These are phyloP conservation scores for Caenorhabditis sp. DNA, from an alignment of 2,888 invertebrate species.

Conservation along the genomic window DNA sequence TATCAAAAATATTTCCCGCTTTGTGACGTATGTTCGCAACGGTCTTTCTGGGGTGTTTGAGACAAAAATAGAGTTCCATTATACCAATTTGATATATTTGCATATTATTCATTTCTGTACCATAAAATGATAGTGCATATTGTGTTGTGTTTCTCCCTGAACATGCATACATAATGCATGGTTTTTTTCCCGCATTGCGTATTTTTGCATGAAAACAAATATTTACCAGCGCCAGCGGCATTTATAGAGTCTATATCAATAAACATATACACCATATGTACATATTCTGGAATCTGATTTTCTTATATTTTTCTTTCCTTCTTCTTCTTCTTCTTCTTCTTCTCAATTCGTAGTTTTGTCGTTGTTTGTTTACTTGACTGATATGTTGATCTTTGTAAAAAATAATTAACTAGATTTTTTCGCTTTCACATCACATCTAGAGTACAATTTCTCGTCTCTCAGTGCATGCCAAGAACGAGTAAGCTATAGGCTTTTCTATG, in stretches of 20 bases:
- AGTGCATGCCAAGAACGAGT: too few species aligned
- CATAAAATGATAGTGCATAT: background rate
- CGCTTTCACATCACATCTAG: too few species aligned
- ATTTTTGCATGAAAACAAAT: background rate
- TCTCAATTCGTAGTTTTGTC: background rate
- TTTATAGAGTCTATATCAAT: conserved; percentile 1
- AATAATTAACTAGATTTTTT: too few species aligned
- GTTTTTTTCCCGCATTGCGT: background rate
- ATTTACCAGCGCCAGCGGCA: background rate
- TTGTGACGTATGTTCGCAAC: background rate
- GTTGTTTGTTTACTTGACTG: too few species aligned
- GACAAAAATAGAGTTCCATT: background rate
- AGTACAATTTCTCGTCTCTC: too few species aligned
- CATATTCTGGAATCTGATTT: background rate
- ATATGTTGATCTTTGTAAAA: too few species aligned
- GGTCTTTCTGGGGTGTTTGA: background rate
- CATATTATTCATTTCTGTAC: background rate
- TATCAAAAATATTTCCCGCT: background rate
- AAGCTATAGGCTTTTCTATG: too few species aligned
- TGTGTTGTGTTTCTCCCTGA: background rate
- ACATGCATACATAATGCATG: background rate
- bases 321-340: background rate
- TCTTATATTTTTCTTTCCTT: background rate
- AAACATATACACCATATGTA: background rate
- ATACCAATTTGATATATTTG: background rate